Conservation (phyloP, 2,113 vertebrate genomes). For the Columba janthina region DNA sequence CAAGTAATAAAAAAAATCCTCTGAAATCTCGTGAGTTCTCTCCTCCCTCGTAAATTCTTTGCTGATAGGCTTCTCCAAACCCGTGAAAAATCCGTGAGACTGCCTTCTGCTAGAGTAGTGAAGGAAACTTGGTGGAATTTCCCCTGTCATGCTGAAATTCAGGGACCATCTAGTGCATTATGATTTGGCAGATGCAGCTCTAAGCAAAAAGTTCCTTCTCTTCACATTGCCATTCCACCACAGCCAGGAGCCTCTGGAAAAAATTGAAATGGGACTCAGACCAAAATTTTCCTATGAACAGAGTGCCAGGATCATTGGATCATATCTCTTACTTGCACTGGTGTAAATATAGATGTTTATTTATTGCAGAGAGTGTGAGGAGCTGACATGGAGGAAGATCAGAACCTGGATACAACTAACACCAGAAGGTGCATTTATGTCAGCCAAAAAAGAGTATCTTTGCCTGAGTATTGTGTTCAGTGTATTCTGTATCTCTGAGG, state of each 20-base stretch:
- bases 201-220: neutral
- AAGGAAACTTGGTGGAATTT: conserved; percentile 10
- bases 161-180: neutral
- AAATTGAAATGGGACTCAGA: neutral
- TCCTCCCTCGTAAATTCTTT: neutral
- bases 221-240: neutral
- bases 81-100: neutral
- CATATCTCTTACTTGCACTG: neutral
- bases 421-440: conserved; percentile 12
- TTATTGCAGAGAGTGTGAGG: neutral
- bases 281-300: neutral
- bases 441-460: conserved; percentile 8
- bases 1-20: neutral
- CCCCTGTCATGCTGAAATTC: neutral
- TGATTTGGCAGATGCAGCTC: neutral
- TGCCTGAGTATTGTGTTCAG: neutral
- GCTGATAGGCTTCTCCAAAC: neutral
- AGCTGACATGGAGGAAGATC: neutral
- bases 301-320: neutral
- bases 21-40: neutral
- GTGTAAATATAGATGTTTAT: neutral
- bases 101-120: neutral
- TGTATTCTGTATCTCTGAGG: neutral
- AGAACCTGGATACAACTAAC: neutral
- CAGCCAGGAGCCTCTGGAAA: neutral